phyloP scores from a whole-genome alignment of 2,888 invertebrate species.

The Erebia aethiops region DNA sequence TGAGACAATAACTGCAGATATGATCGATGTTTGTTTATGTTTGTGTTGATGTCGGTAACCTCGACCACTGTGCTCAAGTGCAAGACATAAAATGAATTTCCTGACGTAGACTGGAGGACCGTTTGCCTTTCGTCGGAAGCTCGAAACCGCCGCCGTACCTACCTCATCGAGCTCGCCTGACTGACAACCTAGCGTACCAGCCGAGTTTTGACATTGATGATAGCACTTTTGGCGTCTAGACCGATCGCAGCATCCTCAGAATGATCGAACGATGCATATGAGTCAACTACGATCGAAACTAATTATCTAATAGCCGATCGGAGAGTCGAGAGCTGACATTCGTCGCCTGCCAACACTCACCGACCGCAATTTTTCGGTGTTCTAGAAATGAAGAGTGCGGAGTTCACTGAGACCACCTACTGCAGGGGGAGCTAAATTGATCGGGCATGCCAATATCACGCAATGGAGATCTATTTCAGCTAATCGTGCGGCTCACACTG shows the following conservation, averaged over 20 bases:
- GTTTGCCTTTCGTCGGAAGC: conserved; percentile 42
- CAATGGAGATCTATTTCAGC: conserved; percentile 75
- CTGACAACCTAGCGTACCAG: conserved; percentile 53
- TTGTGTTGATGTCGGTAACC: conserved; percentile 47
- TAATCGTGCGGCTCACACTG: conserved; percentile 68
- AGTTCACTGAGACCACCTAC: conserved; percentile 8
- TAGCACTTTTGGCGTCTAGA: conserved; percentile 58
- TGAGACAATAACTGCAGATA: conserved; percentile 18
- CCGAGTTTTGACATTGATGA: conserved; percentile 63
- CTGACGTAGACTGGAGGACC: conserved; percentile 24
- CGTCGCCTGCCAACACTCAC: conserved; percentile 52
- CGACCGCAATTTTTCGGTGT: conserved; percentile 35
- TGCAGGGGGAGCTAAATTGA: conserved; percentile 62
- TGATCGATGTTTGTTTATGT: conserved; percentile 42
- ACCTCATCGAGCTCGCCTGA: conserved; percentile 49
- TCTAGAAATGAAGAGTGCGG: conserved; percentile 12
- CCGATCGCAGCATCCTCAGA: conserved; percentile 52
- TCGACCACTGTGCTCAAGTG: conserved; percentile 31
- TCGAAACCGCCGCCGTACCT: conserved; percentile 33
- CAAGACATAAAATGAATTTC: conserved; percentile 30
- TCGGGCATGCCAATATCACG: conserved; percentile 71
- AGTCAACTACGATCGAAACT: conserved; percentile 16
- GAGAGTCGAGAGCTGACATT: conserved; percentile 48
- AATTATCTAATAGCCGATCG: conserved; percentile 15
- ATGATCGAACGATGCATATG: conserved; percentile 14